Conservation (phyloP, 1,140 invertebrate genomes). For the Sycophaga agraensis region DNA sequence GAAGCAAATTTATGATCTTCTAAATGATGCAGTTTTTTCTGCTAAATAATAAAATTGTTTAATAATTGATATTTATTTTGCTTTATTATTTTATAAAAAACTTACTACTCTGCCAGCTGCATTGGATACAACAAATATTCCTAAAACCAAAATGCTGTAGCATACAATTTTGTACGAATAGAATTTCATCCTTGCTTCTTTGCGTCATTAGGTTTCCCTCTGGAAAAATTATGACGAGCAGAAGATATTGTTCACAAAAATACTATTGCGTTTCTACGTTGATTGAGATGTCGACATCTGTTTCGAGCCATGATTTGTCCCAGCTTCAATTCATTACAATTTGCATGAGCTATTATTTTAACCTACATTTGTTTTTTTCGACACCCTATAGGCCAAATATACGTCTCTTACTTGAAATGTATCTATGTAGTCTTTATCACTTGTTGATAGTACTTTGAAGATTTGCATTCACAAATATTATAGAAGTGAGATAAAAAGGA, state of each 20-base stretch:
- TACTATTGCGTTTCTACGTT: not conserved
- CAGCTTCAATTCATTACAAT: too few species aligned
- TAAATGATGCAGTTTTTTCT: slow-evolving; percentile 26
- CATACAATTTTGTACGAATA: slow-evolving; percentile 1
- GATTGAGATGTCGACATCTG: too few species aligned
- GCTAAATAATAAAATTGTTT: not conserved
- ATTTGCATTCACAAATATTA: too few species aligned
- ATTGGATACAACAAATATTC: not conserved
- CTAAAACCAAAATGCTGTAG: slow-evolving; percentile 2
- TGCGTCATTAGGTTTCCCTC: slow-evolving; percentile 14
- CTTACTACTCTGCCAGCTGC: slow-evolving; percentile 6
- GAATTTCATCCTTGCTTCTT: slow-evolving; percentile 6
- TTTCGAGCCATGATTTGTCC: too few species aligned
- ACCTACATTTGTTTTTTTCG: too few species aligned
- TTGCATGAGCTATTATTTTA: too few species aligned
- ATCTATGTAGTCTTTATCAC: too few species aligned
- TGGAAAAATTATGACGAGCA: not conserved
- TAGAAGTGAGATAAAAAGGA: too few species aligned
- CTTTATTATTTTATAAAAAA: not conserved
- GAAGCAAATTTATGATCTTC: slow-evolving; percentile 25
- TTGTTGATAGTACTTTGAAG: too few species aligned
- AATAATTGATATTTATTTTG: too few species aligned
- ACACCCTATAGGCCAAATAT: too few species aligned
- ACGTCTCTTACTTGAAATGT: too few species aligned
- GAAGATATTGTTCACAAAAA: not conserved